These are phyloP conservation scores for Rhamnusium bicolor DNA, from an alignment of 2,888 invertebrate species.

Conservation along the genomic window DNA sequence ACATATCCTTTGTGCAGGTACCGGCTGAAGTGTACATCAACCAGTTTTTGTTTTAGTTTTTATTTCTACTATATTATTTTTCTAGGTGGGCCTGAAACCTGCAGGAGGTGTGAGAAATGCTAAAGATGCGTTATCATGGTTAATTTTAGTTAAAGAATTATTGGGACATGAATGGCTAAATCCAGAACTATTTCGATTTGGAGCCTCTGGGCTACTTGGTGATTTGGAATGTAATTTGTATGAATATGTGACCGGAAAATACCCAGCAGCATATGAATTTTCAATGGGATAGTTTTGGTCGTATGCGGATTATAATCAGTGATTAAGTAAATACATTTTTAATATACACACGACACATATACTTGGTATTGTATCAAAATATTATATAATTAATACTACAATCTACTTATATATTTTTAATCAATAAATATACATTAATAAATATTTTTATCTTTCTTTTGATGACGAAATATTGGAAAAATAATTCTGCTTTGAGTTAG, in stretches of 20 bases:
- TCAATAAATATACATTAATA: too few relatives aligned
- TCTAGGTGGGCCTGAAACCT: constrained; percentile 95
- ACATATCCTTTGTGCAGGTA: too few relatives aligned
- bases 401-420: too few relatives aligned
- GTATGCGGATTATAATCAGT: too few relatives aligned
- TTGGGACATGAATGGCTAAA: constrained; percentile 91
- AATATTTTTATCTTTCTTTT: too few relatives aligned
- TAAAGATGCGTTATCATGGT: constrained; percentile 90
- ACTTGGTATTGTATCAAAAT: neutral
- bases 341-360: too few relatives aligned
- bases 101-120: constrained; percentile 95
- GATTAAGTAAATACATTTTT: too few relatives aligned
- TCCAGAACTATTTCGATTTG: constrained; percentile 89
- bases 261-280: constrained; percentile 64
- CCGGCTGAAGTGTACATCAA: too few relatives aligned
- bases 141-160: constrained; percentile 86
- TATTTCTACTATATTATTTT: neutral
- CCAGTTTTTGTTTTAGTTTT: constrained; percentile 9
- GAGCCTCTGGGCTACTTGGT: constrained; percentile 92
- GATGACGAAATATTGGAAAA: too few relatives aligned
- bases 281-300: constrained; percentile 60
- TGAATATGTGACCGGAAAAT: constrained; percentile 66
- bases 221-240: constrained; percentile 79
- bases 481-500: too few relatives aligned
- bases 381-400: neutral